Conservation (phyloP, 2,113 vertebrate genomes). For the Micronycteris hirsuta region DNA sequence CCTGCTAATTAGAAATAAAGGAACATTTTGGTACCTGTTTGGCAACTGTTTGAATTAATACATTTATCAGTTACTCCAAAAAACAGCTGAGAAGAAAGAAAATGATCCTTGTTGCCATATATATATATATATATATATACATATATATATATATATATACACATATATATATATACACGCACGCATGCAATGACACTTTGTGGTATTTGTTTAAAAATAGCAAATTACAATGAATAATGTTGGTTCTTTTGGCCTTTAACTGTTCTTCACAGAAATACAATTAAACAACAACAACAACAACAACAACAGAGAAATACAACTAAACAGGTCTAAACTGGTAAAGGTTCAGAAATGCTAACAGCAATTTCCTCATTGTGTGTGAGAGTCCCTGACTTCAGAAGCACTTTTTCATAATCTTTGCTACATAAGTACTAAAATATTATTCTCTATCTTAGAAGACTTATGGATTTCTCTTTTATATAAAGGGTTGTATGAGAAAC, state of each 20-base stretch:
- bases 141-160: too few relatives aligned
- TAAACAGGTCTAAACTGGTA: not conserved
- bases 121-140: too few relatives aligned
- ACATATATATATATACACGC: too few relatives aligned
- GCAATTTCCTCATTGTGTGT: not conserved
- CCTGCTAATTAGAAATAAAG: slow-evolving; percentile 52
- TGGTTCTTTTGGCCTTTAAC: not conserved
- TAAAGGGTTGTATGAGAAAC: slow-evolving; percentile 19
- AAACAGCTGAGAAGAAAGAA: not conserved
- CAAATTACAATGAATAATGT: not conserved
- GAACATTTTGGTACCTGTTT: not conserved
- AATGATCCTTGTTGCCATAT: not conserved
- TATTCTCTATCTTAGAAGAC: slow-evolving; percentile 13
- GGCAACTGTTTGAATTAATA: slow-evolving; percentile 24
- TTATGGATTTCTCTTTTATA: slow-evolving; percentile 4
- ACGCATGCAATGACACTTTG: not conserved
- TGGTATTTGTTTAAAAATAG: slow-evolving; percentile 8
- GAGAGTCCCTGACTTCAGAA: not conserved
- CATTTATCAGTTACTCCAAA: not conserved
- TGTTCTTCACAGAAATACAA: not conserved
- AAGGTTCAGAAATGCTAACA: not conserved
- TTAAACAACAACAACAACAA: not conserved
- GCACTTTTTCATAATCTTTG: not conserved
- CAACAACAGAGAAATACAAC: not conserved
- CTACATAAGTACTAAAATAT: not conserved